Evolutionary conservation across 2,888 invertebrate genomes (phyloP).

Genomic region (Leuctra nigra): DNA sequence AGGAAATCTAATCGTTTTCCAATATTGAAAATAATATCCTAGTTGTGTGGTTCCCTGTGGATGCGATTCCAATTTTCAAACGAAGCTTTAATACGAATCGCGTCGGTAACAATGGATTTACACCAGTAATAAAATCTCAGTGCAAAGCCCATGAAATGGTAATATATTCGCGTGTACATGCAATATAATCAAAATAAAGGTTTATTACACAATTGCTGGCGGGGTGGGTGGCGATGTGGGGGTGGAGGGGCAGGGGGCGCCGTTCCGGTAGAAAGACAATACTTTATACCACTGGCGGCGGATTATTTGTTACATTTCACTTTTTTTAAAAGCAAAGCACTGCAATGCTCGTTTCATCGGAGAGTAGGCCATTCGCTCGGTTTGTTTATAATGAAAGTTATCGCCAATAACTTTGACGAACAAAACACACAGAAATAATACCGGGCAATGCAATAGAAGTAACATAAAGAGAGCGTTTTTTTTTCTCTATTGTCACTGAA

Average conservation of each 20-base stretch:
- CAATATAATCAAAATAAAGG: background rate
- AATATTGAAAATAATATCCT: slow-evolving; percentile 1
- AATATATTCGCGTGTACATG: background rate
- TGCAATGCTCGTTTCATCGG: background rate
- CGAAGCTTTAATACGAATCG: slow-evolving; percentile 1
- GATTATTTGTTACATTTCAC: background rate
- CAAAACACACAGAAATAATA: too few relatives aligned
- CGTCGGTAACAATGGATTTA: slow-evolving; percentile 6
- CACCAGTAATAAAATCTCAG: background rate
- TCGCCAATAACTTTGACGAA: too few relatives aligned
- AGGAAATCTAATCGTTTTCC: slow-evolving; percentile 1
- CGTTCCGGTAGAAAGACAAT: background rate
- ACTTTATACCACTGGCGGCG: background rate
- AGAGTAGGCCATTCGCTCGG: background rate
- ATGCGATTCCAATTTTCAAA: slow-evolving; percentile 1
- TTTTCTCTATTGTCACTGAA: too few relatives aligned
- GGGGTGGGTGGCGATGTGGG: background rate
- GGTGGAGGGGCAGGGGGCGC: background rate
- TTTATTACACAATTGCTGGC: background rate
- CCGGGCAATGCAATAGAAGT: too few relatives aligned
- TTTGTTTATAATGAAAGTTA: too few relatives aligned
- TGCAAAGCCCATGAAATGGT: background rate
- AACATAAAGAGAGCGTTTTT: too few relatives aligned
- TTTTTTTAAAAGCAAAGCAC: background rate
- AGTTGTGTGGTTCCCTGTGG: slow-evolving; percentile 1